Evolutionary conservation across 2,888 invertebrate species (phyloP).

Genomic region (Uropetala carovei): DNA sequence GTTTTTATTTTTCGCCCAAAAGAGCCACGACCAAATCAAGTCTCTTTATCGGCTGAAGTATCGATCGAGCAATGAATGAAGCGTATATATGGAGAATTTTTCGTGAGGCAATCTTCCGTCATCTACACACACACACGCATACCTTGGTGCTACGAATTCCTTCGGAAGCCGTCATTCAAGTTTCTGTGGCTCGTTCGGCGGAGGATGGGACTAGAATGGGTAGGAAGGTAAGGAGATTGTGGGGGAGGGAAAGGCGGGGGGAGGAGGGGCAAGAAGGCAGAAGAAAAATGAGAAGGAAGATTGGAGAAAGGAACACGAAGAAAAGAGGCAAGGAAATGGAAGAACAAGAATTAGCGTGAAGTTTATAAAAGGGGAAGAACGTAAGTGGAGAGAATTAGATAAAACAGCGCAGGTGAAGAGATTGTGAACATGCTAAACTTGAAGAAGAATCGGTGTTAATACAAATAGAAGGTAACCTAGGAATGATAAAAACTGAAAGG

Average conservation of each 20-base stretch:
- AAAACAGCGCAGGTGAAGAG: background rate
- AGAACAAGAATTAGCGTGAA: no score
- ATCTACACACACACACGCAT: conserved; percentile 21
- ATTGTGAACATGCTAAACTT: no score
- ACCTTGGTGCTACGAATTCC: conserved; percentile 58
- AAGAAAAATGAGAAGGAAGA: background rate
- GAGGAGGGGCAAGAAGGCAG: background rate
- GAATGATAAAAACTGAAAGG: no score
- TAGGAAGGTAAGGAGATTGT: background rate
- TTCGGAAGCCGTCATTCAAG: conserved; percentile 64
- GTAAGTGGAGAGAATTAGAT: background rate
- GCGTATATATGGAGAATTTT: conserved; percentile 18
- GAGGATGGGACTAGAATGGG: background rate
- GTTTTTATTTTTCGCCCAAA: background rate
- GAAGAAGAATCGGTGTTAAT: no score
- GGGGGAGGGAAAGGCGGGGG: background rate
- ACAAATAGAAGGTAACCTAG: no score
- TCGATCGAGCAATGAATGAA: conserved; percentile 22
- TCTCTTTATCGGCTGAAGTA: background rate
- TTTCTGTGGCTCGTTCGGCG: conserved; percentile 46
- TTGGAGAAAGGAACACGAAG: background rate
- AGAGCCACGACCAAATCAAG: background rate
- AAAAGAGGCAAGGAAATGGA: background rate
- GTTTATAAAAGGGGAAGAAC: background rate
- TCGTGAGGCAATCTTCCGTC: conserved; percentile 32